Conservation (phyloP, 2,888 invertebrate species). For the Drosophila ochracea region DNA sequence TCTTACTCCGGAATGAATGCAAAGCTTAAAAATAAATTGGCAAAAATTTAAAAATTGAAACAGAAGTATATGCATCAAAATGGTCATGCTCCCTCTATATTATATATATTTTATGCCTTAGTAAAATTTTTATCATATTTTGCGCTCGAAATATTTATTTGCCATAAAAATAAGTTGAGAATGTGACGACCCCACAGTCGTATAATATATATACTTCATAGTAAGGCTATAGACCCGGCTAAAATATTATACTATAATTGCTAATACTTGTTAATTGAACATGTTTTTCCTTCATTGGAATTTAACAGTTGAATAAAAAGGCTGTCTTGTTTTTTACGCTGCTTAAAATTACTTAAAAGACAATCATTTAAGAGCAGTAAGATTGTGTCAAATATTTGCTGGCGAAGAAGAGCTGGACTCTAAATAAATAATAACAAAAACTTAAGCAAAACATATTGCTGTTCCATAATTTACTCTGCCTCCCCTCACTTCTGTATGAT, state of each 20-base stretch:
- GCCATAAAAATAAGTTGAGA: constrained; percentile 1
- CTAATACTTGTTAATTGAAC: background rate
- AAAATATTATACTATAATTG: background rate
- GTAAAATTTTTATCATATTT: constrained; percentile 25
- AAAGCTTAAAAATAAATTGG: background rate
- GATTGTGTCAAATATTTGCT: background rate
- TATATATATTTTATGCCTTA: background rate
- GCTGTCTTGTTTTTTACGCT: background rate
- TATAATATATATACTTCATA: background rate
- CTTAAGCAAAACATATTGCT: background rate
- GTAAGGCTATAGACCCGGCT: background rate
- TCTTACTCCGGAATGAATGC: background rate
- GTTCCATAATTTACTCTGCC: too few relatives aligned
- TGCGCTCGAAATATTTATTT: background rate
- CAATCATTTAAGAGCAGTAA: background rate
- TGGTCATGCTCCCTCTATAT: background rate
- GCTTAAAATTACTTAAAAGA: background rate
- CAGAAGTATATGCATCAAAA: background rate
- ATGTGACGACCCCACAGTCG: background rate
- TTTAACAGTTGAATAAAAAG: background rate
- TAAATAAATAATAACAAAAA: background rate
- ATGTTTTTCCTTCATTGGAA: background rate
- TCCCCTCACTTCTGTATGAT: background rate
- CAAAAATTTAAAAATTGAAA: background rate
- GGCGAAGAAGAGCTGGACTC: background rate